Conservation (phyloP, 2,797 vertebrate species). For the Catamblyrhynchus diadema region DNA sequence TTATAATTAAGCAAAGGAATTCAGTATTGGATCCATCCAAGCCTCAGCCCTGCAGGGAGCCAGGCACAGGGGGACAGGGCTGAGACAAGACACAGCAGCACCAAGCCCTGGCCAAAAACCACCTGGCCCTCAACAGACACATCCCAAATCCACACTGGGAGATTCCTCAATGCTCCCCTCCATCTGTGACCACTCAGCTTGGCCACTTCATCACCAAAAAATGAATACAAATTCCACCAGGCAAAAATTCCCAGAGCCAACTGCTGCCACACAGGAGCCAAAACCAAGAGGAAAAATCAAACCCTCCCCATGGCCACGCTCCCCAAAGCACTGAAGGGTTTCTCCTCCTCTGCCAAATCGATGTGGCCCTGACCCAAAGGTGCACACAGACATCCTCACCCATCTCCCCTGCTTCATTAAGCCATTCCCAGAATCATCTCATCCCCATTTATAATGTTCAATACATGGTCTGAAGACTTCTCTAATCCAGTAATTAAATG, state of each 20-base stretch:
- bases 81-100: fast-evolving
- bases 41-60: background rate
- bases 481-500: slow-evolving; percentile 78
- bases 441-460: slow-evolving; percentile 78
- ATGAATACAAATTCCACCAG: background rate
- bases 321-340: background rate
- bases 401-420: slow-evolving; percentile 78
- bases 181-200: background rate
- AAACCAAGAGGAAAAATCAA: slow-evolving; percentile 65
- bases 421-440: slow-evolving; percentile 81
- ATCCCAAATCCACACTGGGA: background rate
- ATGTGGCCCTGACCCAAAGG: slow-evolving; percentile 73
- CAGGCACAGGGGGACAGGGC: fast-evolving
- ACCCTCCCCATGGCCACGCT: slow-evolving; percentile 39
- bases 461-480: slow-evolving; percentile 75
- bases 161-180: background rate
- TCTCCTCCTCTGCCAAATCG: slow-evolving; percentile 63
- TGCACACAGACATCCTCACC: slow-evolving; percentile 66
- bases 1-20: background rate
- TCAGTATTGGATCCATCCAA: background rate
- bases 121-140: background rate
- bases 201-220: background rate
- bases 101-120: background rate
- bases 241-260: slow-evolving; percentile 10
- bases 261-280: slow-evolving; percentile 8